Conservation (phyloP, 2,113 vertebrate species). For the Equus quagga region DNA sequence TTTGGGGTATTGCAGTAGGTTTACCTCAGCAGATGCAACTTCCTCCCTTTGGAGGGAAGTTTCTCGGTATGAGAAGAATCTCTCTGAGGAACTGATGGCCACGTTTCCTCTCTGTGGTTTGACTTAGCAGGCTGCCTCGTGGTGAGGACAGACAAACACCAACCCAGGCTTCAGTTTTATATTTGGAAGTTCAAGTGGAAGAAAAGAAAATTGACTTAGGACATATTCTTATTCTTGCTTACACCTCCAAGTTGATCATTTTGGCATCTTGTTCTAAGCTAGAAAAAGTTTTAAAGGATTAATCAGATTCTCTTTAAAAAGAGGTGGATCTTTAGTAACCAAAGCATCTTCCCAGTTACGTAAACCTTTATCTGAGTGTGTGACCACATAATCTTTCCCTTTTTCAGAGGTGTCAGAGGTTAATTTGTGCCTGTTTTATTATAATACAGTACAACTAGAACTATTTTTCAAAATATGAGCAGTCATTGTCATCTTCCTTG, state of each 20-base stretch:
- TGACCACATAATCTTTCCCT: background rate
- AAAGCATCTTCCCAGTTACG: background rate
- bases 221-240: background rate
- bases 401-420: background rate
- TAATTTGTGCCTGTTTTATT: conserved; percentile 2
- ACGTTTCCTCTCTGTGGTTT: background rate
- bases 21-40: conserved; percentile 7
- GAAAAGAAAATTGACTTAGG: background rate
- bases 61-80: background rate
- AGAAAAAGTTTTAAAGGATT: conserved; percentile 37
- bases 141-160: background rate
- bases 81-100: background rate
- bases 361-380: background rate
- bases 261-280: background rate
- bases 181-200: conserved; percentile 11
- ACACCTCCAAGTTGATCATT: background rate
- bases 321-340: background rate
- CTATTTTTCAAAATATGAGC: conserved; percentile 32
- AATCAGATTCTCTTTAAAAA: background rate
- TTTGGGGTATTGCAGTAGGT: background rate
- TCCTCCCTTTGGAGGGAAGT: background rate
- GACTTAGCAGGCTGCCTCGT: background rate
- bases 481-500: background rate
- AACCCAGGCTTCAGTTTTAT: background rate
- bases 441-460: background rate